phyloP scores from a whole-genome alignment of 2,888 invertebrate species.

The Drosophila ochracea region DNA sequence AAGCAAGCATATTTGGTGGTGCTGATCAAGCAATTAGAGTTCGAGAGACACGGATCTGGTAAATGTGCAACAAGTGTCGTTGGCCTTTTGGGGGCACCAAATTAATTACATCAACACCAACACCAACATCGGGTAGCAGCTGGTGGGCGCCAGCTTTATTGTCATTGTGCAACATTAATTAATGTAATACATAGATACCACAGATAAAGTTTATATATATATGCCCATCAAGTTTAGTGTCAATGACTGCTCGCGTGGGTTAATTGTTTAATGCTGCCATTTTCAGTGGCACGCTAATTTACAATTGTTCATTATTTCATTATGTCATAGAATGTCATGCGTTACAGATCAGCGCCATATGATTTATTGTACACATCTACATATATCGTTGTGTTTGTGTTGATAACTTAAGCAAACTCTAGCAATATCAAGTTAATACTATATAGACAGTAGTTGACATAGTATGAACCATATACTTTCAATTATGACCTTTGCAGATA shows the following conservation, averaged over 20 bases:
- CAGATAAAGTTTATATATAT: background rate
- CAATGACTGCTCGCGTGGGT: slow-evolving; percentile 67
- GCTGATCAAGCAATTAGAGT: slow-evolving; percentile 4
- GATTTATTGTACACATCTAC: slow-evolving; percentile 35
- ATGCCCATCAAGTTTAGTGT: slow-evolving; percentile 43
- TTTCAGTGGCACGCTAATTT: slow-evolving; percentile 66
- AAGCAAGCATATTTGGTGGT: slow-evolving; percentile 4
- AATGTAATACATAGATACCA: slow-evolving; percentile 16
- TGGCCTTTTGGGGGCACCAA: slow-evolving; percentile 65
- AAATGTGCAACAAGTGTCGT: slow-evolving; percentile 66
- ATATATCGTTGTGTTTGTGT: slow-evolving; percentile 4
- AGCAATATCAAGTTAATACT: background rate
- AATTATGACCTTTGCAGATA: slow-evolving; percentile 1
- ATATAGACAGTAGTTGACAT: background rate
- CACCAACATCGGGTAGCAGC: slow-evolving; percentile 8
- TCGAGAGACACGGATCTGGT: slow-evolving; percentile 15
- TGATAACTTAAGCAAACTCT: slow-evolving; percentile 11
- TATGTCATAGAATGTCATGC: slow-evolving; percentile 46
- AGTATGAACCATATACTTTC: background rate
- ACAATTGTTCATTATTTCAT: slow-evolving; percentile 52
- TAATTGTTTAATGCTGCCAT: slow-evolving; percentile 70
- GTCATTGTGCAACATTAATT: slow-evolving; percentile 60
- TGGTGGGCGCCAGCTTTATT: slow-evolving; percentile 41
- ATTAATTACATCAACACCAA: slow-evolving; percentile 52
- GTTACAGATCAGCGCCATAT: slow-evolving; percentile 43